phyloP scores from a whole-genome alignment of 92 coral and sea anemone genomes.

The Epizoanthus stellaris region DNA sequence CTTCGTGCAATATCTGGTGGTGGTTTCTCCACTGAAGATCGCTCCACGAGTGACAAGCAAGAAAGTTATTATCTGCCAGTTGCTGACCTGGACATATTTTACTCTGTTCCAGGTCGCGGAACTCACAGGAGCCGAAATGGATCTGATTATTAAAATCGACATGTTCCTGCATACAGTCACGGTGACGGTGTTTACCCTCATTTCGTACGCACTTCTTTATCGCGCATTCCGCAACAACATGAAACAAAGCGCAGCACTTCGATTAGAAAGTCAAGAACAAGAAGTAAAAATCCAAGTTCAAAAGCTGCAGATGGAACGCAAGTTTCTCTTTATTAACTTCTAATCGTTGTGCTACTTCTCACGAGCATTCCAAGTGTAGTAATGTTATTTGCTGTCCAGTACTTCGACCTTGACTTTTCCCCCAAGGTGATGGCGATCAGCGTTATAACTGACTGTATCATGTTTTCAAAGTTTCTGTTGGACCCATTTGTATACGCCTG shows the following conservation, averaged over 20 bases:
- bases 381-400: not conserved
- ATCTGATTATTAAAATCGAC: not conserved
- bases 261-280: slow-evolving; percentile 16
- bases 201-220: slow-evolving; percentile 14
- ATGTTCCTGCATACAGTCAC: slow-evolving; percentile 12
- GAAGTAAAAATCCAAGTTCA: not conserved
- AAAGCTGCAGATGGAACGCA: slow-evolving; percentile 7
- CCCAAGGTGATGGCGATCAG: not conserved
- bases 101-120: slow-evolving; percentile 12
- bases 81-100: slow-evolving; percentile 28
- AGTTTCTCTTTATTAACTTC: slow-evolving; percentile 25
- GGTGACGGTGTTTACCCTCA: not conserved
- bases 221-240: slow-evolving; percentile 25
- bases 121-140: not conserved
- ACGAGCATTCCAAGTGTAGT: not conserved
- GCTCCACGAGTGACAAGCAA: slow-evolving; percentile 26
- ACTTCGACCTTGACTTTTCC: not conserved
- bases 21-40: slow-evolving; percentile 26
- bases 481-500: slow-evolving; percentile 40
- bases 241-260: not conserved
- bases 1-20: slow-evolving; percentile 24
- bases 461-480: slow-evolving; percentile 8
- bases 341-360: not conserved
- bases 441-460: not conserved
- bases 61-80: slow-evolving; percentile 19